These are phyloP conservation scores for Schizopygopsis pylzovi DNA, from an alignment of 2,797 vertebrate species.

Conservation along the genomic window DNA sequence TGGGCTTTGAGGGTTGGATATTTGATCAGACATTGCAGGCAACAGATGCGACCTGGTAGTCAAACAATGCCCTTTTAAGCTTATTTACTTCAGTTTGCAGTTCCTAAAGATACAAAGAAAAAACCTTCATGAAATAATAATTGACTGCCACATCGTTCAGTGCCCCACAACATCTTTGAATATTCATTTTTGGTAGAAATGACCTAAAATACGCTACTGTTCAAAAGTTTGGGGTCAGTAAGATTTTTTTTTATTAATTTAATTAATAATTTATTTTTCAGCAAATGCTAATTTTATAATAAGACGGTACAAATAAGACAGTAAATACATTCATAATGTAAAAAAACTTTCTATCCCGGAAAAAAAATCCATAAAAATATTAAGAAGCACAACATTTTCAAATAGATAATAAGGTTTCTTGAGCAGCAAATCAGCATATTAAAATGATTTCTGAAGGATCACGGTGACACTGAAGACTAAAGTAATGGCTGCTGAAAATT, in stretches of 20 bases:
- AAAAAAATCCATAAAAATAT: not conserved
- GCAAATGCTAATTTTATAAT: not conserved
- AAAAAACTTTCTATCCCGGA: not conserved
- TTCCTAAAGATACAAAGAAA: conserved; percentile 52
- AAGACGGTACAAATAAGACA: not conserved
- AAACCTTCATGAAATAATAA: not conserved
- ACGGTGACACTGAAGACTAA: not conserved
- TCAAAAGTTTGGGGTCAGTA: not conserved
- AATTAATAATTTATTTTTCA: not conserved
- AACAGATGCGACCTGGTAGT: not conserved
- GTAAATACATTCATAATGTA: not conserved
- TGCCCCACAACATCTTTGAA: not conserved
- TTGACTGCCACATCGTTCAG: not conserved
- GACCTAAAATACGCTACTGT: not conserved
- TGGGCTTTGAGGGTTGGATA: conserved; percentile 31
- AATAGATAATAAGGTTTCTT: not conserved
- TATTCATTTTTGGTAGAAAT: no score
- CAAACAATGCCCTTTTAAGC: conserved; percentile 56
- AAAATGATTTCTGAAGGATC: not conserved
- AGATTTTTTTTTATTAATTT: not conserved
- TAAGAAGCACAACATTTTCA: not conserved
- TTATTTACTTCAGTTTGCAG: conserved; percentile 53
- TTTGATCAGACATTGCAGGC: conserved; percentile 4
- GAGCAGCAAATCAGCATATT: not conserved
- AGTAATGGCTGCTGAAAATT: not conserved